Base-by-base conservation (phyloP, 1,140 invertebrate species). In the Spodoptera litura region DNA sequence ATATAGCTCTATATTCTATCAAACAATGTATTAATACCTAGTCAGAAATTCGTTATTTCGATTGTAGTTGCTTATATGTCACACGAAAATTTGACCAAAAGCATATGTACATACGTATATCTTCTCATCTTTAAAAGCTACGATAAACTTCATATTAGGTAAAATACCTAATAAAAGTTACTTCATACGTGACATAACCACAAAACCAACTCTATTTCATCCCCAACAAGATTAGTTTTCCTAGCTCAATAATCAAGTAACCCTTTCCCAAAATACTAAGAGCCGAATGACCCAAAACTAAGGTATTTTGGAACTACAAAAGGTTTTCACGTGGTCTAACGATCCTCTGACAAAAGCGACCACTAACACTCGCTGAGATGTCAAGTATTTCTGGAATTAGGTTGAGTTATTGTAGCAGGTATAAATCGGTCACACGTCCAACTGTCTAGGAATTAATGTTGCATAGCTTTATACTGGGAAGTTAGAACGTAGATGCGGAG, bases 321-420 rank as follows among this genome's bases (percentile, higher is more conserved):
- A 25, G 35, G n/a, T n/a, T 44, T 64, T 64, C 62, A 66, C 35
- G 9, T 66, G 15, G 15, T 15, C 38, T 66, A 66, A 66, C 62
- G 38, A 66, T 44, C 62, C 49, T 49, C 62, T 49, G 4, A 66
- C 62, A 66, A 66, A 20, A 38, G 35, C 4, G 13, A 61, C 27
- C 62, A 49, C 62, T 64, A 64, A 64, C 35, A 12, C 15, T 59
- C 4, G 58, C 27, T 11, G 13, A 49, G n/a, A 38, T 64, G 61
- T 64, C 61, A 64, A 64, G 61, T 64, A 64, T 64, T 64, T 35
- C 38, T 64, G 35, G 38, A 64, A 44, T 6, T 64, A 64, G 61
- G 35, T 64, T 64, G 15, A 44, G 38, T 38, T 64, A 64, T 64
- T 15, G 38, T 38, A 12, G 61, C 20, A 2, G 9, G 38, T 11